phyloP scores from a whole-genome alignment of 2,888 invertebrate species.

The Melieria crassipennis region DNA sequence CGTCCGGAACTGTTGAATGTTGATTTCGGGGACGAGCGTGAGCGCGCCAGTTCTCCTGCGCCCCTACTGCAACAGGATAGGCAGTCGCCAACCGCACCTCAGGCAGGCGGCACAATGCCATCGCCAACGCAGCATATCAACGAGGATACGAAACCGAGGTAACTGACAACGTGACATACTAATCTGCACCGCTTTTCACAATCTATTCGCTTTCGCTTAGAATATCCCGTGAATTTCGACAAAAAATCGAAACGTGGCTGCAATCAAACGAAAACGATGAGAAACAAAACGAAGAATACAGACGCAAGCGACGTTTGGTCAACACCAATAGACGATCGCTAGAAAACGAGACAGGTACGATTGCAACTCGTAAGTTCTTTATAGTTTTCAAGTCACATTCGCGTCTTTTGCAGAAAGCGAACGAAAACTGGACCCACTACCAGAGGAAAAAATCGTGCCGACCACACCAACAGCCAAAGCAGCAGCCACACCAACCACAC shows the following conservation, averaged over 20 bases:
- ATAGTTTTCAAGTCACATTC: background rate
- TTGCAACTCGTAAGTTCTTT: background rate
- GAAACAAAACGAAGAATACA: constrained; percentile 75
- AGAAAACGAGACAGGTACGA: constrained; percentile 83
- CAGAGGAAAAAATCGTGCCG: constrained; percentile 72
- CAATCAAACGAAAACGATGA: constrained; percentile 87
- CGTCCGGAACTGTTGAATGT: constrained; percentile 81
- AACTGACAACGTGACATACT: constrained; percentile 41
- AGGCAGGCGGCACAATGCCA: constrained; percentile 44
- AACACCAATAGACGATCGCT: constrained; percentile 78
- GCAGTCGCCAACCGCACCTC: constrained; percentile 51
- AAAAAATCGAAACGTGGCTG: constrained; percentile 92
- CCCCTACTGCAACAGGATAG: constrained; percentile 68
- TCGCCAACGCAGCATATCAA: constrained; percentile 49
- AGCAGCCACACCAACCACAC: constrained; percentile 42
- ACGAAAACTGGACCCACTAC: constrained; percentile 79
- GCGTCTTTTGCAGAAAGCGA: constrained; percentile 75
- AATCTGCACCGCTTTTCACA: no score
- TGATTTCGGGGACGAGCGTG: constrained; percentile 78
- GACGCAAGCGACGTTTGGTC: constrained; percentile 74
- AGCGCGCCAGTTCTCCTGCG: constrained; percentile 76
- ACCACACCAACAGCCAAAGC: constrained; percentile 52
- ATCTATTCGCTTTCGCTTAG: constrained; percentile 40
- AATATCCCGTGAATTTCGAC: constrained; percentile 81
- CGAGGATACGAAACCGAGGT: constrained; percentile 71